phyloP scores from a whole-genome alignment of 92 coral and sea anemone species.

The Micromussa lordhowensis region DNA sequence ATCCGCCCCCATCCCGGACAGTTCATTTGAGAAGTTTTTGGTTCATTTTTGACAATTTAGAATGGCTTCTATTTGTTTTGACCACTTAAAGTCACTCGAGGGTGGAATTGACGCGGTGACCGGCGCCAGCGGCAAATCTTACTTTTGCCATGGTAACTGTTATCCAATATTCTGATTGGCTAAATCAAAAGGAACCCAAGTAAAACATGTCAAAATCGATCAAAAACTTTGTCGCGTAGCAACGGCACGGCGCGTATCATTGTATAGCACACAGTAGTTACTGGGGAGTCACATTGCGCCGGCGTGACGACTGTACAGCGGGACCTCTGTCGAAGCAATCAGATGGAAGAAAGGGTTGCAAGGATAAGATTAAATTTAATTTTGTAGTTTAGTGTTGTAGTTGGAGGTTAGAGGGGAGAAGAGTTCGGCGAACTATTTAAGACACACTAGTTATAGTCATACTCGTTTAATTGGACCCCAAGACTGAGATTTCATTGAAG shows the following conservation, averaged over 20 bases:
- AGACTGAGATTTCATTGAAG: background rate
- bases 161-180: background rate
- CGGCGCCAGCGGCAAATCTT: background rate
- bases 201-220: background rate
- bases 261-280: background rate
- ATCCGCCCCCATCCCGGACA: no score
- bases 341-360: background rate
- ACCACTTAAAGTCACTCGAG: background rate
- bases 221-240: background rate
- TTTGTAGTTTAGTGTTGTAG: background rate
- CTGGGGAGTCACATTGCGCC: background rate
- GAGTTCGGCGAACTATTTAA: background rate
- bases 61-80: background rate
- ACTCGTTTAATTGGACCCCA: background rate
- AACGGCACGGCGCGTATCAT: background rate
- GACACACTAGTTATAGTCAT: no score
- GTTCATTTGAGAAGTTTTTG: background rate
- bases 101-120: background rate
- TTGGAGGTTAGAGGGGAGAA: background rate
- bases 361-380: background rate
- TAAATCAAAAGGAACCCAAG: background rate
- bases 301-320: background rate
- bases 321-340: background rate
- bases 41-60: background rate
- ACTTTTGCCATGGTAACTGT: background rate